A percentile compares a stretch with the other conserved stretches of the same genome.
Evolutionary conservation across 2,113 vertebrate species (phyloP).

Genomic region (Turnix velox): DNA sequence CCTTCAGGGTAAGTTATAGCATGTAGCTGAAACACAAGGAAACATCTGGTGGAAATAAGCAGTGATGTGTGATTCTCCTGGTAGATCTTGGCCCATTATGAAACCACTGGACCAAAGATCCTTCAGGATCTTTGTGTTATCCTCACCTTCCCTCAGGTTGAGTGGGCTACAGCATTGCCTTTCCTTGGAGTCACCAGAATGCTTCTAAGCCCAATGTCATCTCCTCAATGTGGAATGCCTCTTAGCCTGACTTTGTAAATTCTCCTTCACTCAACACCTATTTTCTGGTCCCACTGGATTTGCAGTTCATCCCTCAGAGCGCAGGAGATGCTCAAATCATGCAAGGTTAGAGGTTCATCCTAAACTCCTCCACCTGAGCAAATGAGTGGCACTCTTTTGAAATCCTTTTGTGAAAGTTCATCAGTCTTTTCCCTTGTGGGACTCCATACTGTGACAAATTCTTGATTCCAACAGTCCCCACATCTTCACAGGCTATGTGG

Average conservation of each 20-base stretch:
- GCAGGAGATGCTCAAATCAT: neutral
- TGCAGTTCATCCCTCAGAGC: neutral
- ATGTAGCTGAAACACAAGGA: neutral
- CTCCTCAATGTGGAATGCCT: neutral
- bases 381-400: neutral
- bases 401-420: neutral
- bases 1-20: neutral
- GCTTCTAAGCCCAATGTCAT: accelerated
- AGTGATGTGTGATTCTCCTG: neutral
- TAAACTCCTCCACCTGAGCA: neutral
- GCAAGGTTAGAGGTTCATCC: neutral
- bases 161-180: neutral
- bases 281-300: neutral
- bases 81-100: neutral
- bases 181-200: neutral
- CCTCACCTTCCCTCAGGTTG: neutral
- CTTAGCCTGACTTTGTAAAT: neutral
- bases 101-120: neutral
- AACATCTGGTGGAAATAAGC: neutral
- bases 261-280: neutral
- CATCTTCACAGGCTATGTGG: neutral
- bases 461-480: neutral
- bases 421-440: neutral
- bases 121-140: neutral
- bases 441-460: neutral